Percentiles rank a stretch among this genome's conserved stretches.
These are phyloP conservation scores for Intellagama lesueurii DNA, from an alignment of 2,797 vertebrate genomes.

Conservation along the genomic window DNA sequence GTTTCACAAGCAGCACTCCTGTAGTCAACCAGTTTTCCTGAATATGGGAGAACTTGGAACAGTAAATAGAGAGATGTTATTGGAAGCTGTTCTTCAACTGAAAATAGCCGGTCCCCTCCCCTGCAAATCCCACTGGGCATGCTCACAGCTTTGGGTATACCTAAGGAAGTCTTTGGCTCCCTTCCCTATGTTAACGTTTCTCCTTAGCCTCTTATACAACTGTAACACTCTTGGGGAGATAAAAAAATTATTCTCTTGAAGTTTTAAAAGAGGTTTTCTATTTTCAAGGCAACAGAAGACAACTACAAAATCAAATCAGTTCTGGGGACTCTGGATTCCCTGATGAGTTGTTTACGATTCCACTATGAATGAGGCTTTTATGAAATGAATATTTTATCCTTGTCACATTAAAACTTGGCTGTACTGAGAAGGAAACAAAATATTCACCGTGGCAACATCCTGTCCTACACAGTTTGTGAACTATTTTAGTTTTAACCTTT, in stretches of 20 bases:
- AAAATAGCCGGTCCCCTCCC: too few species aligned
- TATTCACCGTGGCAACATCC: neutral
- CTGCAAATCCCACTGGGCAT: neutral
- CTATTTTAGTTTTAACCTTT: conserved; percentile 7
- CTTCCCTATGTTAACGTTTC: neutral
- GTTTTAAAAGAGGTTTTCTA: neutral
- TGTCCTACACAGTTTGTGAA: neutral
- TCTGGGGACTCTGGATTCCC: neutral
- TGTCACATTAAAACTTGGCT: neutral
- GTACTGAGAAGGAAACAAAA: conserved; percentile 21
- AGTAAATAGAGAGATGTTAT: neutral
- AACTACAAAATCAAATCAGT: neutral
- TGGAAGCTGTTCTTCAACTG: too few species aligned
- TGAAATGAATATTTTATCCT: conserved; percentile 13
- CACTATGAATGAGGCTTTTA: conserved; percentile 23
- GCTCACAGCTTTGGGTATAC: neutral
- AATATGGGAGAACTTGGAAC: neutral
- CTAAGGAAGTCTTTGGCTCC: neutral
- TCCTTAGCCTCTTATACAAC: neutral
- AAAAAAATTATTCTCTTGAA: neutral
- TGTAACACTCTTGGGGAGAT: neutral
- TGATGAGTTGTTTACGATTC: neutral
- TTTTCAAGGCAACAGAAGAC: conserved; percentile 7
- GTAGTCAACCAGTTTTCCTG: neutral
- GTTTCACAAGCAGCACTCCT: neutral